phyloP scores from a whole-genome alignment of 2,888 invertebrate species.

The Criorhina ranunculi region DNA sequence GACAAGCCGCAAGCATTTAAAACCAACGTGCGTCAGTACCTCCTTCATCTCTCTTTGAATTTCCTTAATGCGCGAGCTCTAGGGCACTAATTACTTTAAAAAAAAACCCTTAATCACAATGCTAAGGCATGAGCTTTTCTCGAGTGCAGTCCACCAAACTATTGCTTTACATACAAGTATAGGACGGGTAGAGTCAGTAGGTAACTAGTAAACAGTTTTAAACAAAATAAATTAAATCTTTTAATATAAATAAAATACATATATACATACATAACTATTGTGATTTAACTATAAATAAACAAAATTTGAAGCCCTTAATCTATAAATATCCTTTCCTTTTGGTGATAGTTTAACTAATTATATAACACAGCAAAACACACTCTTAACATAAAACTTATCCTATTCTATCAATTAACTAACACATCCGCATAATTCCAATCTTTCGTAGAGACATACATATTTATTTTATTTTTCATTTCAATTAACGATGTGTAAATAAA shows the following conservation, averaged over 20 bases:
- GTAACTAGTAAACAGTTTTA: too few relatives aligned
- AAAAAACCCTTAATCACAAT: too few relatives aligned
- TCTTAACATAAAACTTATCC: slow-evolving; percentile 31
- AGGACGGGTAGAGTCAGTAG: too few relatives aligned
- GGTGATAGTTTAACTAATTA: slow-evolving; percentile 70
- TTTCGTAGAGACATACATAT: too few relatives aligned
- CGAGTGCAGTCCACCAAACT: too few relatives aligned
- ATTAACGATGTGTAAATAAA: slow-evolving; percentile 34
- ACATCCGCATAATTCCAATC: slow-evolving; percentile 25
- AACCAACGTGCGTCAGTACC: too few relatives aligned
- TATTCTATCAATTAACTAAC: slow-evolving; percentile 16
- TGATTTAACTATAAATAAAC: slow-evolving; percentile 71
- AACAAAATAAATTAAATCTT: slow-evolving; percentile 33
- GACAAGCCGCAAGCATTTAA: too few relatives aligned
- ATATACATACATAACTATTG: slow-evolving; percentile 62
- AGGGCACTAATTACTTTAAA: too few relatives aligned
- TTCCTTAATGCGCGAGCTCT: too few relatives aligned
- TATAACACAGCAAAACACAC: slow-evolving; percentile 33
- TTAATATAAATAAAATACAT: slow-evolving; percentile 19
- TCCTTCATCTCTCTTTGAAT: too few relatives aligned
- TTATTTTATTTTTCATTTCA: neutral
- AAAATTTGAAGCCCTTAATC: slow-evolving; percentile 59
- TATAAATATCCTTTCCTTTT: slow-evolving; percentile 49
- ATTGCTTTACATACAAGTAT: too few relatives aligned
- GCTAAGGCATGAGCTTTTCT: too few relatives aligned